Evolutionary conservation across 2,113 vertebrate genomes (phyloP), one percentile per base, ranked within the genome.

Genomic region (Hydrolagus affinis): DNA sequence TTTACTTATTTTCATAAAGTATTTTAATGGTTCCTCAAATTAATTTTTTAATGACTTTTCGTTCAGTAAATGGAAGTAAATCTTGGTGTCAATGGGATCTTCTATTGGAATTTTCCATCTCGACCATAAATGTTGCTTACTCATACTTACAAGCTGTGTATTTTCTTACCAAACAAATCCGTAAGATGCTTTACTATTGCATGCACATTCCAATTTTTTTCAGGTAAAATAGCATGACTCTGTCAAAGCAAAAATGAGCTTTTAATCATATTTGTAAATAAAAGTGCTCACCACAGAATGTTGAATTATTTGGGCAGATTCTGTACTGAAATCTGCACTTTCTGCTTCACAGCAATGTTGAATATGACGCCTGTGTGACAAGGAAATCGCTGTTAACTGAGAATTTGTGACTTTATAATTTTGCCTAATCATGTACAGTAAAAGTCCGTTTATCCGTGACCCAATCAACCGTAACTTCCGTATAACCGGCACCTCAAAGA

Each of bases 191-290:
- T 97, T 96, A 96, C 95, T 96, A 95, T 95, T 96, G 97, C 97
- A 98, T 98, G 97, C 97, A 97, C 97, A 44, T 44, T 97, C 98
- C 96, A 96, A 95, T 93, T 87, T 93, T 94, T 95, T 96, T 95
- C 95, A 96, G 95, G 93, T 95, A 93, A 93, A 93, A 94, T 93
- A 95, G 96, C 96, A 96, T 96, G 96, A 94, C 91, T 95, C 94
- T 96, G 95, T 98, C 96, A 96, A 83, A 28, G 78, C 25, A 83
- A 66, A 83, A 32, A 10, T 75, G 95, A 97, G 96, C 95, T 98
- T 98, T 98, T 96, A 98, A 96, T 95, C 97, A 97, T 97, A 97
- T 99, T 98, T 97, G 97, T 98, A 97, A 98, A 99, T 98, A 98
- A 97, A 95, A 97, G 95, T 95, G 96, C 97, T 97, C 94, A 95